Percentiles rank a stretch among this genome's conserved stretches.
phyloP scores from a whole-genome alignment of 2,113 vertebrate species.

The Piaya cayana region DNA sequence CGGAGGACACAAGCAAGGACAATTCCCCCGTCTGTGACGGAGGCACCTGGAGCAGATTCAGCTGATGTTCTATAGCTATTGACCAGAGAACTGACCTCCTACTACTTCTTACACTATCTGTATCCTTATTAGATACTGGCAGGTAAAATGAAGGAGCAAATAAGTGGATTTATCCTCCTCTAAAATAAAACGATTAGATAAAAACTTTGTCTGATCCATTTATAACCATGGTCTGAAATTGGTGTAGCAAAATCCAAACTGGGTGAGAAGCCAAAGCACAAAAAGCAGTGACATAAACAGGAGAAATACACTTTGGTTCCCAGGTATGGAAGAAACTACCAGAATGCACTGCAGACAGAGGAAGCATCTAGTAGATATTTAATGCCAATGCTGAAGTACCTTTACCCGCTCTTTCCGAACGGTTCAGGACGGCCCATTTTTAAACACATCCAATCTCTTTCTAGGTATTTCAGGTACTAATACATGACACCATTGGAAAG shows the following conservation, averaged over 20 bases:
- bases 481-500: neutral
- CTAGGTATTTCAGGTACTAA: neutral
- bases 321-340: neutral
- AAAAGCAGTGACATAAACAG: neutral
- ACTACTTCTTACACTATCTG: neutral
- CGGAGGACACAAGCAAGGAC: neutral
- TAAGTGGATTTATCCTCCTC: neutral
- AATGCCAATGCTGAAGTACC: neutral
- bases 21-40: accelerated
- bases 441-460: neutral
- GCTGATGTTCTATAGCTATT: neutral
- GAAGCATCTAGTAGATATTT: neutral
- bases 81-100: neutral
- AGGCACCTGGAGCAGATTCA: neutral
- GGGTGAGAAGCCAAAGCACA: neutral
- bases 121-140: neutral
- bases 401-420: neutral
- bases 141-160: neutral
- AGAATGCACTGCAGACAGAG: neutral
- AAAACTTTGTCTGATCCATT: neutral
- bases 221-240: neutral
- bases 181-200: neutral
- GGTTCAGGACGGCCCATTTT: neutral
- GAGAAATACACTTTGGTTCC: neutral
- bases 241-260: neutral